Conservation (phyloP, 2,113 vertebrate species). For the Urocolius indicus region DNA sequence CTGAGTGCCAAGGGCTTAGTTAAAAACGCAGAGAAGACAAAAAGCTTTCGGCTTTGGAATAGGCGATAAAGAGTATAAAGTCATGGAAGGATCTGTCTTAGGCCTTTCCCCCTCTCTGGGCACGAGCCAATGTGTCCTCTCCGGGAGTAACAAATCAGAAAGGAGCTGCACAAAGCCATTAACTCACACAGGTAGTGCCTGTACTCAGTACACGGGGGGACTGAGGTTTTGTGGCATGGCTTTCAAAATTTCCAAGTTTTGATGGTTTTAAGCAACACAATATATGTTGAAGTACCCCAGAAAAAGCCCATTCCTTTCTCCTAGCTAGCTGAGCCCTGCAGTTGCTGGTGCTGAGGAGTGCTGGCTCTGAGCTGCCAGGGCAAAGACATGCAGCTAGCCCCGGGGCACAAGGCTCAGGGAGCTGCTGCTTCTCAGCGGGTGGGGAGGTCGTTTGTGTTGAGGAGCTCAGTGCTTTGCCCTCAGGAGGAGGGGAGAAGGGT, state of each 20-base stretch:
- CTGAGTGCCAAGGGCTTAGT: not conserved
- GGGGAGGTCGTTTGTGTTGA: not conserved
- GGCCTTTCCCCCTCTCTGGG: not conserved
- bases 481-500: not conserved
- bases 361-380: accelerated
- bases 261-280: not conserved
- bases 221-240: not conserved
- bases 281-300: not conserved
- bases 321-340: not conserved
- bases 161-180: not conserved
- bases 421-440: not conserved
- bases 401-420: not conserved
- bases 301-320: not conserved
- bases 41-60: not conserved
- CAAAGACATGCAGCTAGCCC: accelerated
- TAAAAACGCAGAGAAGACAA: not conserved
- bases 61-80: not conserved
- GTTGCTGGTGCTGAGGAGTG: not conserved
- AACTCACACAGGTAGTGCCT: no score
- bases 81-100: not conserved
- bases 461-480: not conserved
- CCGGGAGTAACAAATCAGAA: not conserved
- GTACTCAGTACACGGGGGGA: no score
- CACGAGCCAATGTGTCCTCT: not conserved
- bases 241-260: not conserved